Percentiles rank a stretch among this genome's conserved stretches.
phyloP scores from a whole-genome alignment of 2,113 vertebrate genomes.

The Acrocephalus arundinaceus region DNA sequence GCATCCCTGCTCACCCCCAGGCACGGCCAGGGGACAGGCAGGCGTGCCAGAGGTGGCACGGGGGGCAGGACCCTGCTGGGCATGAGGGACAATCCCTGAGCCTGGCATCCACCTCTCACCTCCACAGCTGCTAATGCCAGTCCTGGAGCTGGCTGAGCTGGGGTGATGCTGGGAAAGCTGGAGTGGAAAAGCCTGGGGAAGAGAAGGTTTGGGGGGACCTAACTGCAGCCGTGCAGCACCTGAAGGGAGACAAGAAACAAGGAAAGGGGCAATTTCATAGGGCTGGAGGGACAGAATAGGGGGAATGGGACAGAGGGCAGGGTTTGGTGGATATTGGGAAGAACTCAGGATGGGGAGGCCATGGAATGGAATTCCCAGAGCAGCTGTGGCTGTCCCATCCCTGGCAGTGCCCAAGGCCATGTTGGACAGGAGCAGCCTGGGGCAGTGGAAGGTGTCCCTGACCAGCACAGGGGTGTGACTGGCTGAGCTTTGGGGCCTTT shows the following conservation, averaged over 20 bases:
- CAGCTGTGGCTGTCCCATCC: neutral
- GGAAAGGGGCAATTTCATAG: neutral
- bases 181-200: neutral
- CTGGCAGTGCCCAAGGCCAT: neutral
- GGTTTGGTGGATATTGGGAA: too few species aligned
- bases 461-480: neutral
- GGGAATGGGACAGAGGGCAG: neutral
- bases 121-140: neutral
- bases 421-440: fast-evolving
- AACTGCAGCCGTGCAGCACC: neutral
- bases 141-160: neutral
- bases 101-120: neutral
- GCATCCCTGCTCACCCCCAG: neutral
- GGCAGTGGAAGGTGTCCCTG: neutral
- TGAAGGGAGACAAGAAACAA: neutral
- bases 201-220: neutral
- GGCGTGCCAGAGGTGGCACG: neutral
- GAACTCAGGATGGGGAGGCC: too few species aligned
- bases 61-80: neutral
- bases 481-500: neutral
- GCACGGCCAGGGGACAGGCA: neutral
- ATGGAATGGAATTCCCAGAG: neutral
- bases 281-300: neutral
- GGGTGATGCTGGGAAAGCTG: neutral
- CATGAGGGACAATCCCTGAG: neutral